Percentiles rank a stretch among this genome's conserved stretches.
phyloP scores from a whole-genome alignment of 2,797 vertebrate species.

The Lepidocolaptes lacrymiger region DNA sequence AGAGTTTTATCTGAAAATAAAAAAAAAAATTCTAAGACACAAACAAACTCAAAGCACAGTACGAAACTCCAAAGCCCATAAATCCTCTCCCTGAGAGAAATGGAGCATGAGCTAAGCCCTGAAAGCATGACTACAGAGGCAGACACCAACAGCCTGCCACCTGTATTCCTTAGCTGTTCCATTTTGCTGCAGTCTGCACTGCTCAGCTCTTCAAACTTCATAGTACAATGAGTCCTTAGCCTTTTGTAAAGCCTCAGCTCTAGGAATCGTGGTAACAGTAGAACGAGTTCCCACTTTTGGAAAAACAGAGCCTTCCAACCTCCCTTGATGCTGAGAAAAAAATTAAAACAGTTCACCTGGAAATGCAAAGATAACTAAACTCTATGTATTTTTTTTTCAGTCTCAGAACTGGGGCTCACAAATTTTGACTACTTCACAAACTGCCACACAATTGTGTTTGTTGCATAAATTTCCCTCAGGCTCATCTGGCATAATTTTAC shows the following conservation, averaged over 20 bases:
- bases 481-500: background rate
- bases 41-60: background rate
- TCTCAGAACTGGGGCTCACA: background rate
- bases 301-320: background rate
- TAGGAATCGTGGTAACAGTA: background rate
- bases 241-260: background rate
- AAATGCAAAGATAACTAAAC: background rate
- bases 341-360: background rate
- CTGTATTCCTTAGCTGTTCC: background rate
- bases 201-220: background rate
- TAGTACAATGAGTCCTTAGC: background rate
- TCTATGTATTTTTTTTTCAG: background rate
- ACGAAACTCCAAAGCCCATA: background rate
- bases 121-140: background rate
- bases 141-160: background rate
- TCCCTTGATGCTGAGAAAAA: background rate
- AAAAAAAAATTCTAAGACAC: background rate
- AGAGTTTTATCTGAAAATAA: background rate
- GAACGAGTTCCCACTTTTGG: background rate
- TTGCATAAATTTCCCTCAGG: background rate
- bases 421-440: background rate
- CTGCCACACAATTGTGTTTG: background rate
- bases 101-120: background rate
- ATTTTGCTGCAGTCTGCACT: background rate
- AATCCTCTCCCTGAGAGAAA: constrained; percentile 26